A percentile compares a stretch with the other conserved stretches of the same genome.
Evolutionary conservation across 2,797 vertebrate genomes (phyloP).

Genomic region (Catharus ustulatus): DNA sequence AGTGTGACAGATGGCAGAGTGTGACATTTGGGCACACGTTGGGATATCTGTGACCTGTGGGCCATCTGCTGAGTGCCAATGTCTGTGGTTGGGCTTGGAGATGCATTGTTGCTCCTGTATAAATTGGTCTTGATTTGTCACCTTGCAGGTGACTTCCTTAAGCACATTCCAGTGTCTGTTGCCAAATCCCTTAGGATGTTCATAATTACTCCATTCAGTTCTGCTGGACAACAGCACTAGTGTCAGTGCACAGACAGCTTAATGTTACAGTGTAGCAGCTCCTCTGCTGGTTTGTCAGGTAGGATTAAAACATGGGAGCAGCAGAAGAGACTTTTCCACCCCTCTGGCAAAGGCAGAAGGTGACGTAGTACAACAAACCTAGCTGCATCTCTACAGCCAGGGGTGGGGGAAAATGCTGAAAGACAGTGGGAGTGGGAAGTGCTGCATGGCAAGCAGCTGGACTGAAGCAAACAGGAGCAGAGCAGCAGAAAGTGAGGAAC

Average conservation of each 20-base stretch:
- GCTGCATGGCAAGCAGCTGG: neutral
- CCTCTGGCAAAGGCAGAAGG: neutral
- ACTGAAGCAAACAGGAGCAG: neutral
- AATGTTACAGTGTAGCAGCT: neutral
- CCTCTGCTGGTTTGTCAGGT: neutral
- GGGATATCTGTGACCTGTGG: neutral
- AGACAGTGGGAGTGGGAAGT: neutral
- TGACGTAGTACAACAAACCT: neutral
- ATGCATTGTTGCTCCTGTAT: neutral
- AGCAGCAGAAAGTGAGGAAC: neutral
- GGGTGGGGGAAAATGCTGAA: neutral
- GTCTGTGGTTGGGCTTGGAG: neutral
- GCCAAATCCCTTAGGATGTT: neutral
- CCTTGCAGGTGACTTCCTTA: neutral
- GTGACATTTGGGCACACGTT: accelerated
- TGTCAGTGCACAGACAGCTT: neutral
- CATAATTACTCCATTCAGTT: neutral
- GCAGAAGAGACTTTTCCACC: neutral
- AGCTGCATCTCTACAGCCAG: neutral
- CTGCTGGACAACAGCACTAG: neutral
- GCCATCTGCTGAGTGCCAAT: neutral
- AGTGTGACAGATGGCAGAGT: neutral
- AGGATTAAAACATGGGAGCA: neutral
- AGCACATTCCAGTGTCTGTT: accelerated
- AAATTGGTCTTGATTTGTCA: neutral